These are phyloP conservation scores for Paratilapia polleni DNA, from an alignment of 2,113 vertebrate species.

Conservation along the genomic window DNA sequence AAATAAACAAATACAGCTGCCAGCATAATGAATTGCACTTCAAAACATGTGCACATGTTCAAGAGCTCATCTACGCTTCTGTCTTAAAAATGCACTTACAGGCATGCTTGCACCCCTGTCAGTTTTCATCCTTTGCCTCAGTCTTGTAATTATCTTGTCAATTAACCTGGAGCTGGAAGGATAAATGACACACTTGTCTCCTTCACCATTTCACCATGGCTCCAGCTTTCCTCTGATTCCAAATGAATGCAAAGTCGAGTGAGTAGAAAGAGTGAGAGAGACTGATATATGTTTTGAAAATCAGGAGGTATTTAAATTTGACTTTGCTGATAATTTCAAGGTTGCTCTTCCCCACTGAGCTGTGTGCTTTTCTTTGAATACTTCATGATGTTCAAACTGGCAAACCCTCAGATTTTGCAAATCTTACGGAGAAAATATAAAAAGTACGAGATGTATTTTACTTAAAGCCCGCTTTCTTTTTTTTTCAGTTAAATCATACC, in stretches of 20 bases:
- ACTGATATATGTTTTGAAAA: slow-evolving; percentile 14
- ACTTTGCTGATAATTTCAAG: slow-evolving; percentile 49
- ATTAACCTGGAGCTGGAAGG: slow-evolving; percentile 65
- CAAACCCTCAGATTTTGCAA: not conserved
- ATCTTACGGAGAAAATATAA: not conserved
- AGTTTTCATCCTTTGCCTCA: slow-evolving; percentile 39
- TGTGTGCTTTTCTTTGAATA: slow-evolving; percentile 2
- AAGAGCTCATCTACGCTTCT: slow-evolving; percentile 7
- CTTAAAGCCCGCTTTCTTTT: not conserved
- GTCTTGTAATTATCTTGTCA: slow-evolving; percentile 69
- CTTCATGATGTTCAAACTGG: not conserved
- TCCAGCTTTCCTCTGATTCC: slow-evolving; percentile 18
- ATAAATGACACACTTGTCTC: slow-evolving; percentile 57
- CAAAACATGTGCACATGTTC: slow-evolving; percentile 51
- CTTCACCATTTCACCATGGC: slow-evolving; percentile 6
- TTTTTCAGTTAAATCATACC: not conserved
- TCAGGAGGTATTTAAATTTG: slow-evolving; percentile 35
- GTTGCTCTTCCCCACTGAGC: slow-evolving; percentile 4
- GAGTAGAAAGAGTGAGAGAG: not conserved
- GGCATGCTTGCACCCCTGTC: slow-evolving; percentile 8
- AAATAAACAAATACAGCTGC: slow-evolving; percentile 74
- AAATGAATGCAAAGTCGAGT: slow-evolving; percentile 9
- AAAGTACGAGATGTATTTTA: not conserved
- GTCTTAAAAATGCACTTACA: slow-evolving; percentile 27
- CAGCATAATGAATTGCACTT: slow-evolving; percentile 60